These are phyloP conservation scores for Microtus pennsylvanicus DNA, from an alignment of 2,113 vertebrate genomes.

Conservation along the genomic window DNA sequence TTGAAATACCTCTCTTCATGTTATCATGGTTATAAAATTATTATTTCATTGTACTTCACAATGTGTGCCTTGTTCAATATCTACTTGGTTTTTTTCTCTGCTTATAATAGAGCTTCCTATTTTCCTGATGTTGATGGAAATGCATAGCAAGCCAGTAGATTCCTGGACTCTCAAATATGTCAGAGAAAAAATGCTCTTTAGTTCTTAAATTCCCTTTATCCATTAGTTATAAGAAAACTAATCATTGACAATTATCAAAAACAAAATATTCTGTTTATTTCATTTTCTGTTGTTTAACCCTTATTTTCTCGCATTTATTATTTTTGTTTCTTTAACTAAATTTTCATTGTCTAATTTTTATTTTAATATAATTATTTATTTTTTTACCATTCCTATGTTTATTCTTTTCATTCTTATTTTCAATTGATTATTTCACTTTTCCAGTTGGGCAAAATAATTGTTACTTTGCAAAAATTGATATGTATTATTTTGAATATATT, in stretches of 20 bases:
- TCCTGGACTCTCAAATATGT: neutral
- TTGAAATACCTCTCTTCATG: neutral
- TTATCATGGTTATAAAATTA: neutral
- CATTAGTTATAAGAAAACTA: neutral
- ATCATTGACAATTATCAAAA: neutral
- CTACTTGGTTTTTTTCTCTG: neutral
- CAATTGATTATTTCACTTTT: neutral
- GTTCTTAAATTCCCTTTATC: neutral
- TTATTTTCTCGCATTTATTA: neutral
- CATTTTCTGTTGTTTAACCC: neutral
- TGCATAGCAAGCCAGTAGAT: neutral
- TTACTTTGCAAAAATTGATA: neutral
- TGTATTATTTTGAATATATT: neutral
- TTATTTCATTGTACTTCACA: neutral
- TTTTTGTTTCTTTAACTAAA: neutral
- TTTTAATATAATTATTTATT: neutral
- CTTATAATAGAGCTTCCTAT: neutral
- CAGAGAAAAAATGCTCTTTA: neutral
- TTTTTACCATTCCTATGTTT: too few species aligned
- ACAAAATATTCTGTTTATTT: neutral
- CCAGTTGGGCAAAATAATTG: neutral
- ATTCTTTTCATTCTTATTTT: neutral
- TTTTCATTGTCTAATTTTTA: neutral
- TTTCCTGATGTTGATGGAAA: neutral
- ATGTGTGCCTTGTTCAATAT: neutral